phyloP scores from a whole-genome alignment of 2,888 invertebrate species.

The Caenorhabditis panamensis region DNA sequence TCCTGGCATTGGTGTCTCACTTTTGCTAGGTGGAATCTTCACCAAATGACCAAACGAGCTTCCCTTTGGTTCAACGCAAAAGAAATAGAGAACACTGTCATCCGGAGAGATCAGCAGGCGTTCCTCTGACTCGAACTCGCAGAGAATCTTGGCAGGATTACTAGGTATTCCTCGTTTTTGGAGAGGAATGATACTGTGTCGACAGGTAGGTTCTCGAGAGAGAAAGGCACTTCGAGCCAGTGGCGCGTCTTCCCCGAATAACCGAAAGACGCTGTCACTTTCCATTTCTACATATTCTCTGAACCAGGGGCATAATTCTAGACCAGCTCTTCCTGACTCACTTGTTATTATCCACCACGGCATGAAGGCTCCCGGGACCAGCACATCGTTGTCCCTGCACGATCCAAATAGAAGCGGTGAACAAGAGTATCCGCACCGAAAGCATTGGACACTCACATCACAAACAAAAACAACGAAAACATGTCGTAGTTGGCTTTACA shows the following conservation, averaged over 20 bases:
- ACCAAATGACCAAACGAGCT: conserved; percentile 19
- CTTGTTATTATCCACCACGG: neutral
- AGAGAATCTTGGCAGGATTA: neutral
- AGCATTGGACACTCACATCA: too few species aligned
- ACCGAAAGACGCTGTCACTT: neutral
- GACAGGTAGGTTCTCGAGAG: neutral
- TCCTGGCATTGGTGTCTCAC: neutral
- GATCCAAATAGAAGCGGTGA: too few species aligned
- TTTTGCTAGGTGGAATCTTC: conserved; percentile 14
- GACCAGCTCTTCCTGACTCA: neutral
- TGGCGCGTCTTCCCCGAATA: conserved; percentile 28
- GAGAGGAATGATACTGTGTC: neutral
- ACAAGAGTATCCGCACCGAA: neutral
- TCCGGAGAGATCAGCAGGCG: conserved; percentile 6
- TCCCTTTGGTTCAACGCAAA: conserved; percentile 29
- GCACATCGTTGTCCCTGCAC: too few species aligned
- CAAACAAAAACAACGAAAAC: too few species aligned
- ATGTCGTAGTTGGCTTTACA: too few species aligned
- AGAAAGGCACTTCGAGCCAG: conserved; percentile 15
- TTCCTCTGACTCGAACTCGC: neutral
- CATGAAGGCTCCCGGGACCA: neutral
- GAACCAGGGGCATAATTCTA: neutral
- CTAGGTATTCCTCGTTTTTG: neutral
- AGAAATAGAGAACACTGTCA: conserved; percentile 16
- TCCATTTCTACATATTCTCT: conserved; percentile 7